Conservation (phyloP, 2,113 vertebrate genomes). For the Mesembrinibis cayennensis region DNA sequence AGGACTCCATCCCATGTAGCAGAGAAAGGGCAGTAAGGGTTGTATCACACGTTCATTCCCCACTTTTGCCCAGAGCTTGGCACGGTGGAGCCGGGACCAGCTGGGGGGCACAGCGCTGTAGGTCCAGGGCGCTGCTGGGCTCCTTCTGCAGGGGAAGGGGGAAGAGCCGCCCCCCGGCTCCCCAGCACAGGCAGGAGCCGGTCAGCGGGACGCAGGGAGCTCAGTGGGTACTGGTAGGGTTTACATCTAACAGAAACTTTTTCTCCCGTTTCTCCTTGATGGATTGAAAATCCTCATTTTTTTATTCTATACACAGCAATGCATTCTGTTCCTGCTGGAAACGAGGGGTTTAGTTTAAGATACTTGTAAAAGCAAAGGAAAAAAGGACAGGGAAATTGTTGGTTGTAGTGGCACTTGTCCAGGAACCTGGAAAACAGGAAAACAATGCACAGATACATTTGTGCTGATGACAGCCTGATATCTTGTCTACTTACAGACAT, state of each 20-base stretch:
- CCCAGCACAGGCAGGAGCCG: rapidly evolving
- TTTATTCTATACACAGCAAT: not conserved
- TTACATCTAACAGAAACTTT: not conserved
- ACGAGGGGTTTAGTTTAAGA: not conserved
- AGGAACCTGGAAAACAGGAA: not conserved
- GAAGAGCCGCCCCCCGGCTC: rapidly evolving
- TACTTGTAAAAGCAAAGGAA: not conserved
- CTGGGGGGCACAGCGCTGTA: not conserved
- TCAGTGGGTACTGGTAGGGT: not conserved
- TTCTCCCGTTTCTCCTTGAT: not conserved
- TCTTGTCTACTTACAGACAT: not conserved
- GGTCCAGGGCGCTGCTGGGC: not conserved
- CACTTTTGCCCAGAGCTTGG: not conserved
- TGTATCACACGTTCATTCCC: rapidly evolving
- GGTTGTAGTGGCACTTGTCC: not conserved
- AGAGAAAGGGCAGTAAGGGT: not conserved
- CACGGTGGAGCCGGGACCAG: not conserved
- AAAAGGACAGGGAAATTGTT: conserved; percentile 5
- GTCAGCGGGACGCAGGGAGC: not conserved
- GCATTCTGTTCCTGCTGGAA: not conserved
- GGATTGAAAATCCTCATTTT: not conserved
- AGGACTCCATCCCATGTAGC: not conserved
- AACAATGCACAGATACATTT: not conserved
- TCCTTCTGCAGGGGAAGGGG: not conserved
- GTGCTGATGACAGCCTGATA: not conserved